Evolutionary conservation across 1,140 invertebrate genomes (phyloP).

Genomic region (Platyscapa corneri): DNA sequence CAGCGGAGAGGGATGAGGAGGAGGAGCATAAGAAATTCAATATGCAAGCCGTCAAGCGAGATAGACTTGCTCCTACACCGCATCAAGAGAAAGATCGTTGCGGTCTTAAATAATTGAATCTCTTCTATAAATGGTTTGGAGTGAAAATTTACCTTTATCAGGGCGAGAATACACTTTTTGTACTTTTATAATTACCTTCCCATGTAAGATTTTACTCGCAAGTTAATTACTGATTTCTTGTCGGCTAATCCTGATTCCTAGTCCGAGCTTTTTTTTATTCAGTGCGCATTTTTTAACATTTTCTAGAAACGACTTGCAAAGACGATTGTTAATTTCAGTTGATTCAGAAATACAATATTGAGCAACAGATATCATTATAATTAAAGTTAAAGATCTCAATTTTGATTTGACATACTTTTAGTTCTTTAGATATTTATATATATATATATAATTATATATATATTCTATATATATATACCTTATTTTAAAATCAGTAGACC

Average conservation of each 20-base stretch:
- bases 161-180: neutral
- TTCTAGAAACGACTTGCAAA: neutral
- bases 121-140: slow-evolving; percentile 45
- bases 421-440: too few species aligned
- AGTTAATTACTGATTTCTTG: neutral
- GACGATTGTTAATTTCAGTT: neutral
- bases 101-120: slow-evolving; percentile 56
- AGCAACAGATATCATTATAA: neutral
- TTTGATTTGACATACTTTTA: too few species aligned
- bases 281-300: neutral
- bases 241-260: neutral
- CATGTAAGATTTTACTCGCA: neutral
- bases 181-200: neutral
- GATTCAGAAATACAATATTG: neutral
- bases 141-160: slow-evolving; percentile 5
- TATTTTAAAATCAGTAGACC: too few species aligned
- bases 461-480: too few species aligned
- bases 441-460: too few species aligned
- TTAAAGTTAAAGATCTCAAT: neutral
- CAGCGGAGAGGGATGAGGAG: neutral
- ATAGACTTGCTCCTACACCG: slow-evolving; percentile 52
- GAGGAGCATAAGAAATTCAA: slow-evolving; percentile 55
- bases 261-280: neutral
- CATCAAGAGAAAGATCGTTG: slow-evolving; percentile 42
- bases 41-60: slow-evolving; percentile 54